A percentile compares a stretch with the other conserved stretches of the same genome.
phyloP scores from a whole-genome alignment of 1,140 invertebrate genomes.

The Trichonephila clavata region DNA sequence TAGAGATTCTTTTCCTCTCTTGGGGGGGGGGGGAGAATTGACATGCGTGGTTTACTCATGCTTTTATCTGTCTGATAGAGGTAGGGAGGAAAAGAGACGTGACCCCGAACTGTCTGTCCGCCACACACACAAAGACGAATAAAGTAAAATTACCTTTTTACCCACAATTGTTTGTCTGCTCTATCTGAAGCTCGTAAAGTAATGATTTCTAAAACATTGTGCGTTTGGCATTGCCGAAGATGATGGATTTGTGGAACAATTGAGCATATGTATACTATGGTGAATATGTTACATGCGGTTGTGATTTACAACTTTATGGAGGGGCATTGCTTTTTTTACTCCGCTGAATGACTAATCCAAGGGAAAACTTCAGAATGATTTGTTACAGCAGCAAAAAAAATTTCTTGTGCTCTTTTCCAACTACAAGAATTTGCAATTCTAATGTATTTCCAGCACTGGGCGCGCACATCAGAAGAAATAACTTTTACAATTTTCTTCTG shows the following conservation, averaged over 20 bases:
- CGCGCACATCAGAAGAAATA: not conserved
- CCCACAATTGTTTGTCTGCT: not conserved
- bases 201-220: constrained; percentile 19
- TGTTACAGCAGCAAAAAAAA: not conserved
- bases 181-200: not conserved
- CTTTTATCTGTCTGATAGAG: not conserved
- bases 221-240: not conserved
- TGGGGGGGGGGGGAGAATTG: too few species aligned
- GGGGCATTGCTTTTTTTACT: not conserved
- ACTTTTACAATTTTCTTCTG: not conserved
- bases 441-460: not conserved
- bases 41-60: constrained; percentile 22
- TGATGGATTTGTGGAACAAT: constrained; percentile 20
- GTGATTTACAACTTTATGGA: not conserved
- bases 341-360: not conserved
- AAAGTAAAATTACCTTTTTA: not conserved
- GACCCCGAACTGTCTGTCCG: constrained; percentile 12
- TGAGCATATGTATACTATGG: not conserved
- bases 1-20: not conserved
- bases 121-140: not conserved
- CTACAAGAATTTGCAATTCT: not conserved
- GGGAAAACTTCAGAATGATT: not conserved
- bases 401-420: not conserved
- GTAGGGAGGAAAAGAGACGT: not conserved
- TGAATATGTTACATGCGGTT: not conserved